Percentiles rank a stretch among this genome's conserved stretches.
Evolutionary conservation across 2,113 vertebrate species (phyloP).

Genomic region (Esox niger): DNA sequence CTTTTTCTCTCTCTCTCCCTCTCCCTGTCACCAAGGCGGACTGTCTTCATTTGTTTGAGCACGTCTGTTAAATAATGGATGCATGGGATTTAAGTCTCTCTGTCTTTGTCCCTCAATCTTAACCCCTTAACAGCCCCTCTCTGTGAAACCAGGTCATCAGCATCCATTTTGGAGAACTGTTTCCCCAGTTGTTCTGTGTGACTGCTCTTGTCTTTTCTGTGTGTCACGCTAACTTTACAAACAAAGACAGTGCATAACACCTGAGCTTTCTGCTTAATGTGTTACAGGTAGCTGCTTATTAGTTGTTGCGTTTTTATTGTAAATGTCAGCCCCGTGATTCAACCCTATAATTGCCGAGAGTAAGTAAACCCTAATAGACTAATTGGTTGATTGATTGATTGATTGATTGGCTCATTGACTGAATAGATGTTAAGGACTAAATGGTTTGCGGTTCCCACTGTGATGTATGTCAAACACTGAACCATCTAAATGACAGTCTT

Average conservation of each 20-base stretch:
- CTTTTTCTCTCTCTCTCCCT: background rate
- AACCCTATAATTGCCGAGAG: background rate
- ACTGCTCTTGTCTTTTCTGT: background rate
- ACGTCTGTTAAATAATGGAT: too few species aligned
- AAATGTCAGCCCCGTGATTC: background rate
- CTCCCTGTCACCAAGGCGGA: background rate
- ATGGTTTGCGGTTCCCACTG: slow-evolving; percentile 23
- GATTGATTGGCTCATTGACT: slow-evolving; percentile 47
- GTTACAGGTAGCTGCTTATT: background rate
- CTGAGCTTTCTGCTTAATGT: background rate
- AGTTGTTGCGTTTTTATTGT: background rate
- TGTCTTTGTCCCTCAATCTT: background rate
- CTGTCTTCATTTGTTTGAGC: too few species aligned
- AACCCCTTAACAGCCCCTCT: background rate
- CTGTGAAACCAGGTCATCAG: slow-evolving; percentile 13
- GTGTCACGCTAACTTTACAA: background rate
- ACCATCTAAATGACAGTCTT: slow-evolving; percentile 49
- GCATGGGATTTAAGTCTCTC: background rate
- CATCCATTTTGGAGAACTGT: slow-evolving; percentile 7
- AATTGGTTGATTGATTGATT: slow-evolving; percentile 14
- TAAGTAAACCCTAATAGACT: background rate
- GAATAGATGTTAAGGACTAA: slow-evolving; percentile 44
- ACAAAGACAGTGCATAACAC: background rate
- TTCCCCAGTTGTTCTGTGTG: slow-evolving; percentile 14
- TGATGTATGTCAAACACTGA: slow-evolving; percentile 48